A percentile compares a stretch with the other conserved stretches of the same genome.
These are phyloP conservation scores for Azorinus chamasolen DNA, from an alignment of 2,888 invertebrate species.

Conservation along the genomic window DNA sequence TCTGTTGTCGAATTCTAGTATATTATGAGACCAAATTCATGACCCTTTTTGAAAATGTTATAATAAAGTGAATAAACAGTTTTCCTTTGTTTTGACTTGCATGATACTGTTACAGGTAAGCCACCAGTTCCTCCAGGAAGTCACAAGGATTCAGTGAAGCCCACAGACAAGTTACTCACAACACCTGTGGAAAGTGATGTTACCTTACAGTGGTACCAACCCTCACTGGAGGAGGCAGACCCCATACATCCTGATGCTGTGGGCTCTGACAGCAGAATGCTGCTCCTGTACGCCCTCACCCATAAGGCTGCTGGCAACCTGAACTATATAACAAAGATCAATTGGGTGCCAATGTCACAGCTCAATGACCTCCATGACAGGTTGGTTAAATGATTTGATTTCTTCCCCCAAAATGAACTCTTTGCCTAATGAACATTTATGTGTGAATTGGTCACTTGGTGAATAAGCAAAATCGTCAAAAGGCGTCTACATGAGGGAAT, in stretches of 20 bases:
- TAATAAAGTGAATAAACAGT: too few species aligned
- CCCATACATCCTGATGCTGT: slow-evolving; percentile 68
- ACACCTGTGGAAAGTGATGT: slow-evolving; percentile 77
- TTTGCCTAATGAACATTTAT: background rate
- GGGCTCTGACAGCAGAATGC: slow-evolving; percentile 68
- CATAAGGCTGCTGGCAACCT: slow-evolving; percentile 63
- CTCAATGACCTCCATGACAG: slow-evolving; percentile 81
- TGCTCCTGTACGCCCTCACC: slow-evolving; percentile 77
- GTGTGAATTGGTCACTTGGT: too few species aligned
- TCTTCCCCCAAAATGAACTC: background rate
- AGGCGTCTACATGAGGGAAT: too few species aligned
- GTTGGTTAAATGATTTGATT: slow-evolving; percentile 49
- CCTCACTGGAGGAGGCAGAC: slow-evolving; percentile 76
- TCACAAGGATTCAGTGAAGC: slow-evolving; percentile 57
- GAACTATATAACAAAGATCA: slow-evolving; percentile 58
- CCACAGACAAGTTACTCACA: slow-evolving; percentile 70
- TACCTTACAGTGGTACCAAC: slow-evolving; percentile 83
- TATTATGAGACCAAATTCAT: too few species aligned
- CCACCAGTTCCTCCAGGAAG: slow-evolving; percentile 73
- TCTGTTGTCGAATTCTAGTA: too few species aligned
- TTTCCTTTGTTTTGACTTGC: too few species aligned
- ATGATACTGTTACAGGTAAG: slow-evolving; percentile 46
- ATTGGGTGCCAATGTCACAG: slow-evolving; percentile 78
- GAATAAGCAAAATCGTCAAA: too few species aligned
- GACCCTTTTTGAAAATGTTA: too few species aligned